Percentiles rank a stretch among this genome's conserved stretches.
Conservation (phyloP, 1,140 invertebrate species). For the Sarcophaga peregrina region DNA sequence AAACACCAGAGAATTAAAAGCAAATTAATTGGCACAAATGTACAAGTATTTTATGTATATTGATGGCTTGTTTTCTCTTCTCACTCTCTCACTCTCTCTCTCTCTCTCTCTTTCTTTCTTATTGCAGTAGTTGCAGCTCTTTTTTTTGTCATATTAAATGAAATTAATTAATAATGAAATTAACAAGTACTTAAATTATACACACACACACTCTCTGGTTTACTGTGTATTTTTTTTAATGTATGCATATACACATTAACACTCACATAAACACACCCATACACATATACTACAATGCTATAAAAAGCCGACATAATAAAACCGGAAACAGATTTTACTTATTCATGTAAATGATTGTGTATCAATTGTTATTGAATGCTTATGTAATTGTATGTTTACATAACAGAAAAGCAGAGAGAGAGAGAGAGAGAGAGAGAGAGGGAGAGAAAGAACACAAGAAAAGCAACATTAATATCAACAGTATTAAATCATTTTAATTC, state of each 20-base stretch:
- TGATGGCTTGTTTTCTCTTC: neutral
- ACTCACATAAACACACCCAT: too few relatives aligned
- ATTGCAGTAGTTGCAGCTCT: too few relatives aligned
- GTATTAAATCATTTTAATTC: conserved; percentile 6
- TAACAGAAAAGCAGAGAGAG: neutral
- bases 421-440: too few relatives aligned
- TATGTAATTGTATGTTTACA: neutral
- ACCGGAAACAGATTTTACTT: too few relatives aligned
- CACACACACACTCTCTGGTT: too few relatives aligned
- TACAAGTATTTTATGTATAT: neutral
- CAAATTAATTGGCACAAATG: neutral
- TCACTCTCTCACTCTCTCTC: too few relatives aligned
- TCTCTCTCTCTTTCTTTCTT: too few relatives aligned
- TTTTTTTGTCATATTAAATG: neutral
- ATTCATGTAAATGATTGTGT: too few relatives aligned
- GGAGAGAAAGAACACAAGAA: neutral
- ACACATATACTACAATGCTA: too few relatives aligned
- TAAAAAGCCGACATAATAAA: too few relatives aligned
- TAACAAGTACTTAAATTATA: neutral
- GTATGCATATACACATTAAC: too few relatives aligned
- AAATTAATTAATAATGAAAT: conserved; percentile 15
- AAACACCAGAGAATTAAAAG: neutral
- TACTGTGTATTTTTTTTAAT: too few relatives aligned
- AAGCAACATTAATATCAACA: neutral
- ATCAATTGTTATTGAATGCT: neutral